Conservation (phyloP, 2,113 vertebrate species). For the Tyto alba region DNA sequence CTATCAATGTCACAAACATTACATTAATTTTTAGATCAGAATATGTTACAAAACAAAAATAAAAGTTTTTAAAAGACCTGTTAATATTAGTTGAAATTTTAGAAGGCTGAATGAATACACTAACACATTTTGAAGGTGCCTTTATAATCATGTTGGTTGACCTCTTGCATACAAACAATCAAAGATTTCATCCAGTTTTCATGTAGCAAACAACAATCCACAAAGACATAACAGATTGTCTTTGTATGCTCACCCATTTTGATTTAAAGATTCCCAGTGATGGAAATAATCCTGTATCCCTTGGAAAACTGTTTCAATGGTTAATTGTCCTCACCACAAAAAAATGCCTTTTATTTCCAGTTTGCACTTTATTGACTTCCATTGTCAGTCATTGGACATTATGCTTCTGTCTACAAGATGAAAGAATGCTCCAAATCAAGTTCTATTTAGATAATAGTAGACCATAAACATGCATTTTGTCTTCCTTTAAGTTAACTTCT, state of each 20-base stretch:
- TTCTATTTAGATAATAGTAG: not conserved
- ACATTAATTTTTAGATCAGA: not conserved
- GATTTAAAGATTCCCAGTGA: not conserved
- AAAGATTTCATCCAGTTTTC: not conserved
- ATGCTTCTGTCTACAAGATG: not conserved
- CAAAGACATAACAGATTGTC: not conserved
- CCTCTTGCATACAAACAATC: not conserved
- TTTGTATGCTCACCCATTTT: not conserved
- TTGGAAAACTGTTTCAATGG: not conserved
- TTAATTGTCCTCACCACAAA: not conserved
- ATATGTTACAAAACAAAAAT: not conserved
- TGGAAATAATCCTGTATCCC: not conserved
- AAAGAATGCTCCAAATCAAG: not conserved
- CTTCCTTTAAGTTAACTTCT: not conserved
- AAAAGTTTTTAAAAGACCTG: not conserved
- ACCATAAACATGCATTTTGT: not conserved
- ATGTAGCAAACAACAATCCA: not conserved
- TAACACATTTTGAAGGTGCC: not conserved
- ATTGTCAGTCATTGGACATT: not conserved
- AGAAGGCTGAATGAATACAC: not conserved
- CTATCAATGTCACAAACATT: not conserved
- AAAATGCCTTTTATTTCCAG: not conserved
- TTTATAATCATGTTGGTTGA: not conserved
- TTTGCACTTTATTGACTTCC: not conserved
- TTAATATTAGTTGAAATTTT: not conserved